Evolutionary conservation across 2,888 invertebrate species (phyloP), one percentile per base, ranked within the genome.

Genomic region (Stictocephala bisonia): DNA sequence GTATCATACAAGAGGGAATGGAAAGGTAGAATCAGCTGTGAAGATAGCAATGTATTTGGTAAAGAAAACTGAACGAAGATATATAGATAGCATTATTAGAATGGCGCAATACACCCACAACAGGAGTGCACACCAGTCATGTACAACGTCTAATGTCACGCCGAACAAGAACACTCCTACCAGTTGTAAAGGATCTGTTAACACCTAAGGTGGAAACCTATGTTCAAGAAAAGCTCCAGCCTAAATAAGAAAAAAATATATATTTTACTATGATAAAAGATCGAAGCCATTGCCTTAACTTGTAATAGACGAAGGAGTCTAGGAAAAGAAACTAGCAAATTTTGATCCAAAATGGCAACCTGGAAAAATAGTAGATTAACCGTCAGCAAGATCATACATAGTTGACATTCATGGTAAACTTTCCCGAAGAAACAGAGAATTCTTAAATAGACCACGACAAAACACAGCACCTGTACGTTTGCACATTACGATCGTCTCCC

Each of bases 1-100:
- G 20, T 71, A 77, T 24, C 74, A 79, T 58, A 75, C 67, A 7
- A 50, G 69, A 53, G 73, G 75, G 26, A 80, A 79, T 71, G 79
- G 79, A 2, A 80, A 79, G 75, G 77, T 78, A 0, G 78, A 79
- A 72, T 72, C 77, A 50, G 74, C 78, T 20, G 80, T 80, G 2
- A 79, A 79, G 68, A 78, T 75, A 15, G 78, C 77, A 20, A 78
- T 78, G 51, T 71, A n/a, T 7, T 26, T 77, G n/a, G 41, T 79
- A 22, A 77, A 75, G 69, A 79, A 79, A 67, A 29, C 70, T 20
- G 9, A 72, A 20, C 73, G 71, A 44, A 48, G 79, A 77, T 66
- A 74, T 79, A 29, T 76, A 67, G 60, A 35, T 66, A 13, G 71
- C 75, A 1, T 60, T 80, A 22, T 60, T 79, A 48, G 71, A 77